phyloP scores from a whole-genome alignment of 2,888 invertebrate species.

The Mesodorylaimus sp. region DNA sequence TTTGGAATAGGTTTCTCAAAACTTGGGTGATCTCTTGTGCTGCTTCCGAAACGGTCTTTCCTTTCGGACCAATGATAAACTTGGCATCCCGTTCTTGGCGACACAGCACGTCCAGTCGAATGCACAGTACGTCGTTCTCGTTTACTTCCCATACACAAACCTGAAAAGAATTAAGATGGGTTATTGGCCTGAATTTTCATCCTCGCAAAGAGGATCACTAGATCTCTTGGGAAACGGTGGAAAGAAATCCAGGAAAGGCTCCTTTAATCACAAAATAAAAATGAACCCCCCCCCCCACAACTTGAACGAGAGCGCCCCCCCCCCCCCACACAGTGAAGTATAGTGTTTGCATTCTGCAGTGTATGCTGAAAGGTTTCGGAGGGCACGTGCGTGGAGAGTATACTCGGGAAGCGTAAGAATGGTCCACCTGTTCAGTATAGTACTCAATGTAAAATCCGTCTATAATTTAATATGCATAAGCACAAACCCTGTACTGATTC shows the following conservation, averaged over 20 bases:
- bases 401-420: too few species aligned
- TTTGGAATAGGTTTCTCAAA: conserved; percentile 9
- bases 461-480: neutral
- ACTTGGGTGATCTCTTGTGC: neutral
- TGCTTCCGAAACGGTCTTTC: neutral
- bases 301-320: too few species aligned
- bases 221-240: too few species aligned
- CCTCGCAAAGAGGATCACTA: too few species aligned
- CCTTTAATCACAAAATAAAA: too few species aligned
- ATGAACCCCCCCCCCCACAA: too few species aligned
- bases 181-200: too few species aligned
- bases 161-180: conserved; percentile 4
- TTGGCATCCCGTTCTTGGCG: neutral
- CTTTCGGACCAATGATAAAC: conserved; percentile 4
- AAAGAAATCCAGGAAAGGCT: too few species aligned
- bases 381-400: too few species aligned
- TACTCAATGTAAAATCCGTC: neutral
- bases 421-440: neutral
- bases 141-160: conserved; percentile 11
- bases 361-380: too few species aligned
- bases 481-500: neutral
- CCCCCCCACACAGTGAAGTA: too few species aligned
- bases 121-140: conserved; percentile 10
- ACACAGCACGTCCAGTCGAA: conserved; percentile 8
- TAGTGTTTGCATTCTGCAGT: too few species aligned